Evolutionary conservation across 2,113 vertebrate genomes (phyloP).

Genomic region (Oxygymnocypris stewartii): DNA sequence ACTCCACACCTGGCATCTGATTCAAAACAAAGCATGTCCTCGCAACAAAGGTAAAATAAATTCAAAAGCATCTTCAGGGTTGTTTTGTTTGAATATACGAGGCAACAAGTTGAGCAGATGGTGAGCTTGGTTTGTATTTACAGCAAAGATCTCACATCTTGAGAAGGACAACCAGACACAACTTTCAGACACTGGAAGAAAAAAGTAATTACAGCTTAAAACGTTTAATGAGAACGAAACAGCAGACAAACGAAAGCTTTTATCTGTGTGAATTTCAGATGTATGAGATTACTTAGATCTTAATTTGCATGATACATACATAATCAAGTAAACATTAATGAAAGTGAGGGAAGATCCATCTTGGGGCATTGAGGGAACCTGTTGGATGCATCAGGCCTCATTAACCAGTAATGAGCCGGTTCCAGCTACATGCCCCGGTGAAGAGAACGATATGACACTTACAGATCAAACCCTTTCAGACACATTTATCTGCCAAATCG

Average conservation of each 20-base stretch:
- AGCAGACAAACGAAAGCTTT: slow-evolving; percentile 62
- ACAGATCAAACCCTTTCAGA: slow-evolving; percentile 21
- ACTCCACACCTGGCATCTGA: slow-evolving; percentile 66
- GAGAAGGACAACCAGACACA: slow-evolving; percentile 57
- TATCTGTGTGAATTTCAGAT: slow-evolving; percentile 69
- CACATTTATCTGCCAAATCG: slow-evolving; percentile 30
- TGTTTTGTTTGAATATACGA: slow-evolving; percentile 56
- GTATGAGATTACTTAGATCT: slow-evolving; percentile 70
- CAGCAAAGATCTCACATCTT: slow-evolving; percentile 63
- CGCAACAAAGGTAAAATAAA: slow-evolving; percentile 62
- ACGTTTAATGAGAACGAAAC: slow-evolving; percentile 62
- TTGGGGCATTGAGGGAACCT: slow-evolving; percentile 34
- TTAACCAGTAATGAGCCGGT: slow-evolving; percentile 53
- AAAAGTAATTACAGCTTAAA: slow-evolving; percentile 68
- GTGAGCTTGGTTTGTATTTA: slow-evolving; percentile 58
- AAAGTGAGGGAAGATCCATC: slow-evolving; percentile 46
- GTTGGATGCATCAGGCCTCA: slow-evolving; percentile 46
- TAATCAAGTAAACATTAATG: slow-evolving; percentile 75
- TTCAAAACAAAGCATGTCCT: slow-evolving; percentile 63
- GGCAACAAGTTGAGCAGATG: slow-evolving; percentile 65
- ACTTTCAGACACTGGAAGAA: slow-evolving; percentile 58
- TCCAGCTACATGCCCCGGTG: slow-evolving; percentile 31
- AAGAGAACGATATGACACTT: slow-evolving; percentile 18
- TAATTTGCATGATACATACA: slow-evolving; percentile 73
- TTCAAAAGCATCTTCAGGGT: slow-evolving; percentile 57